These are phyloP conservation scores for Enteromius viviparus DNA, from an alignment of 2,797 vertebrate genomes.

Conservation along the genomic window DNA sequence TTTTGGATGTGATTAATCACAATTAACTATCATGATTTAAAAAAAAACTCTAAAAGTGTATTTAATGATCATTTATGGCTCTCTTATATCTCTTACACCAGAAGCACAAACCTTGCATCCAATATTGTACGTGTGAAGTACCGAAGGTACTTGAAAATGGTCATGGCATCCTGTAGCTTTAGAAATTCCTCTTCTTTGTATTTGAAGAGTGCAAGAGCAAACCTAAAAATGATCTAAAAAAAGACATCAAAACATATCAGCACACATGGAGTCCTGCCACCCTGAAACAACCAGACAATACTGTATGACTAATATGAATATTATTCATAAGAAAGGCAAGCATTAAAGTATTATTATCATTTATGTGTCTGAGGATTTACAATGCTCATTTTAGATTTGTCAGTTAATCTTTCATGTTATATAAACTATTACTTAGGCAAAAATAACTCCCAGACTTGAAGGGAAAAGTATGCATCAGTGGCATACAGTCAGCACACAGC, in stretches of 20 bases:
- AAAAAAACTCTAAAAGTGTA: neutral
- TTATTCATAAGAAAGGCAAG: neutral
- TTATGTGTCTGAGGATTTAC: neutral
- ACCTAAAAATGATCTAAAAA: conserved; percentile 92
- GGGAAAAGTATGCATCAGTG: neutral
- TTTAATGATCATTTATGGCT: neutral
- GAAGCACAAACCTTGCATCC: conserved; percentile 83
- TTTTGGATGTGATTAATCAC: no score
- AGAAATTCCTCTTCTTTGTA: conserved; percentile 97
- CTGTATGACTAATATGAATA: neutral
- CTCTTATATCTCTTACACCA: neutral
- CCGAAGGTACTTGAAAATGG: conserved; percentile 95
- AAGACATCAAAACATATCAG: neutral
- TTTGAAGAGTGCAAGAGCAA: conserved; percentile 93
- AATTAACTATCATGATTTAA: neutral
- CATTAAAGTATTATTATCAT: neutral
- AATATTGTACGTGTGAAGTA: conserved; percentile 92
- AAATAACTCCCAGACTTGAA: neutral
- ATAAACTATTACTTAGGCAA: neutral
- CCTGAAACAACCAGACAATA: neutral
- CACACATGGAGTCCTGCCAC: neutral
- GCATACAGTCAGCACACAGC: neutral
- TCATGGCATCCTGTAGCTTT: conserved; percentile 89
- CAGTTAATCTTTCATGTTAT: neutral
- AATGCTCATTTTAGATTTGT: neutral